Percentiles rank a stretch among this genome's conserved stretches.
phyloP scores from a whole-genome alignment of 2,888 invertebrate genomes.

The Yponomeuta evonymella region DNA sequence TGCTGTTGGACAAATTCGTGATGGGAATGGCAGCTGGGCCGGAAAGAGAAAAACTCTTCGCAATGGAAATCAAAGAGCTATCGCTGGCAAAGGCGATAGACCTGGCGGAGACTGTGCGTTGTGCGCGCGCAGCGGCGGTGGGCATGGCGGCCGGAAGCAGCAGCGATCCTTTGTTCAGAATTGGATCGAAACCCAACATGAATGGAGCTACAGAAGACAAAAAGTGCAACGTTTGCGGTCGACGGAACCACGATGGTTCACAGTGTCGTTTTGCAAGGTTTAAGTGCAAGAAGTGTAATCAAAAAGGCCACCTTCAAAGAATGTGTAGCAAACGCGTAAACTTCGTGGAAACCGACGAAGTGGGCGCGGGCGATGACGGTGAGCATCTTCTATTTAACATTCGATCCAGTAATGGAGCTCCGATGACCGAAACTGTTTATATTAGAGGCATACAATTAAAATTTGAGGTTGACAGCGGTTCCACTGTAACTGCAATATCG shows the following conservation, averaged over 20 bases:
- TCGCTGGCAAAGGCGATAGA: slow-evolving; percentile 6
- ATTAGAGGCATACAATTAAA: slow-evolving; percentile 15
- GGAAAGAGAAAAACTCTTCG: slow-evolving; percentile 23
- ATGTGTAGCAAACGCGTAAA: slow-evolving; percentile 24
- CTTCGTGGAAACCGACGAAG: slow-evolving; percentile 8
- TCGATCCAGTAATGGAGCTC: slow-evolving; percentile 21
- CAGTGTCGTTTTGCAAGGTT: slow-evolving; percentile 26
- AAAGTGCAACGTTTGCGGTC: slow-evolving; percentile 27
- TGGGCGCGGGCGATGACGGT: slow-evolving; percentile 23
- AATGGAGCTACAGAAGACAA: slow-evolving; percentile 6
- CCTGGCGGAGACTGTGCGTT: slow-evolving; percentile 8
- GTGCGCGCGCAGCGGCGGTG: slow-evolving; percentile 1
- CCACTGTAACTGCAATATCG: slow-evolving; percentile 13
- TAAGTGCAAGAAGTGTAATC: slow-evolving; percentile 25
- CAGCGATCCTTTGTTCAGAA: slow-evolving; percentile 15
- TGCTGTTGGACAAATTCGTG: too few species aligned
- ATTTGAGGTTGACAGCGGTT: slow-evolving; percentile 16
- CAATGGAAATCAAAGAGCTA: slow-evolving; percentile 24
- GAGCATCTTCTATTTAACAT: slow-evolving; percentile 25
- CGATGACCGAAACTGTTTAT: slow-evolving; percentile 21
- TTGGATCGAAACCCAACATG: slow-evolving; percentile 10
- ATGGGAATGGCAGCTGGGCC: too few species aligned
- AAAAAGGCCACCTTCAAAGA: slow-evolving; percentile 23
- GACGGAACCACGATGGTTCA: slow-evolving; percentile 23
- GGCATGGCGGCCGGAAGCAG: slow-evolving; percentile 21